Base-by-base conservation (phyloP, 2,888 invertebrate genomes). In the Diaperis boleti region DNA sequence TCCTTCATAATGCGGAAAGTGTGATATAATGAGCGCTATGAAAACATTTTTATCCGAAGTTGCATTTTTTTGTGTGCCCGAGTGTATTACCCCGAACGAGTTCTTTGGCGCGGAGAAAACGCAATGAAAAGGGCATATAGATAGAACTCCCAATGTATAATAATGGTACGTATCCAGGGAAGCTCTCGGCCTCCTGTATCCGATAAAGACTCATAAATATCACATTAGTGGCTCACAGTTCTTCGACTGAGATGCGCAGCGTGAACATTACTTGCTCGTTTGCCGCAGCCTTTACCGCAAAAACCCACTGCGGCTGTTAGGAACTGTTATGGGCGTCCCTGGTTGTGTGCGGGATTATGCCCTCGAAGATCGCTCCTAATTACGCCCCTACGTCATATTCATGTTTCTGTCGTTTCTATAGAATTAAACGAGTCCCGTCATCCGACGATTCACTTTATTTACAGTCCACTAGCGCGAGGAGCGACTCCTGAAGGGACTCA, bases 141-240 rank as follows among this genome's bases (percentile, higher is more conserved):
- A 62, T 63, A 59, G 63, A 68, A 68, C 66, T 64, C 65, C 66
- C 71, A 75, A 76, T 76, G 74, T 73, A 74, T 72, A 62, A 74
- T 76, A 74, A 75, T 76, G 71, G 75, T 71, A 71, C 70, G 73
- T 72, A 73, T 72, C 71, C 70, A 69, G 67, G 67, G 65, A 64
- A 69, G 63, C 69, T 67, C 66, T 62, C 65, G 66, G 70, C 70
- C 72, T 68, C 65, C 71, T 69, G 72, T 73, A 76, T 74, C 75
- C 77, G 79, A 78, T 79, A 79, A 79, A 73, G 77, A 75, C 76
- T 77, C 76, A 78, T 78, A 78, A 79, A 79, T 79, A 78, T 78
- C 77, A 72, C 79, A 78, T 79, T 79, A 78, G 78, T 74, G 76
- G 76, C 75, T 76, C 73, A 71, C 70, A 74, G 74, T 77, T 72